phyloP scores from a whole-genome alignment of 2,888 invertebrate genomes.

The Lordiphosa andalusiaca region DNA sequence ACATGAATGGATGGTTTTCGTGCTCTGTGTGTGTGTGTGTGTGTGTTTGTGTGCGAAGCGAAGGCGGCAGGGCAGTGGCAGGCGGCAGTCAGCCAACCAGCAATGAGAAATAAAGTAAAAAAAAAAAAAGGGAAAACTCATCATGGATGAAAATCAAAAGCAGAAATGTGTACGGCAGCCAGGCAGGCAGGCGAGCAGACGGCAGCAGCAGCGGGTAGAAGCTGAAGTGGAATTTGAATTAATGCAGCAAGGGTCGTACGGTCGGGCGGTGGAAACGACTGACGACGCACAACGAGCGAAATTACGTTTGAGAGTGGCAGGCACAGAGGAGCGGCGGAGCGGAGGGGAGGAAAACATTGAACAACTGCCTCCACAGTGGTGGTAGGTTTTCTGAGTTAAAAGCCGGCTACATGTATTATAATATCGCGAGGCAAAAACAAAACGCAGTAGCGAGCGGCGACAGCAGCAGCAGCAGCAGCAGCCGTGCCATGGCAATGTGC shows the following conservation, averaged over 20 bases:
- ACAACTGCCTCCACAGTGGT: slow-evolving; percentile 40
- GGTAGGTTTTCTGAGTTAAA: slow-evolving; percentile 58
- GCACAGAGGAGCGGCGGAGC: slow-evolving; percentile 6
- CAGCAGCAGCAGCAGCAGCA: slow-evolving; percentile 17
- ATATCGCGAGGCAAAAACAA: slow-evolving; percentile 42
- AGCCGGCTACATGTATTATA: slow-evolving; percentile 56
- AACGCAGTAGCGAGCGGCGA: slow-evolving; percentile 27
- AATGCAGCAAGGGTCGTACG: slow-evolving; percentile 66
- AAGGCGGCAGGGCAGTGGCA: slow-evolving; percentile 14
- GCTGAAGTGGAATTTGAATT: slow-evolving; percentile 69
- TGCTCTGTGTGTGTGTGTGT: slow-evolving; percentile 28
- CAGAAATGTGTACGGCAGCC: slow-evolving; percentile 44
- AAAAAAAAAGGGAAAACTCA: slow-evolving; percentile 70
- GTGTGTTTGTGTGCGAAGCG: slow-evolving; percentile 14
- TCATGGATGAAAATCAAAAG: slow-evolving; percentile 74
- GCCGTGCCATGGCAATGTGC: slow-evolving; percentile 5
- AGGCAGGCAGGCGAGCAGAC: background rate
- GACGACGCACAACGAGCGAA: slow-evolving; percentile 24
- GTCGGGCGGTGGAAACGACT: slow-evolving; percentile 32
- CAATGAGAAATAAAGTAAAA: slow-evolving; percentile 54
- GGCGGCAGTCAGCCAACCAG: slow-evolving; percentile 24
- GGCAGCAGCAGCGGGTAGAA: slow-evolving; percentile 36
- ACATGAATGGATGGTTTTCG: slow-evolving; percentile 75
- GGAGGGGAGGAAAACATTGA: slow-evolving; percentile 16
- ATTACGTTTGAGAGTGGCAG: slow-evolving; percentile 36